These are phyloP conservation scores for Cyclophora punctaria DNA, from an alignment of 2,888 invertebrate genomes.

Conservation along the genomic window DNA sequence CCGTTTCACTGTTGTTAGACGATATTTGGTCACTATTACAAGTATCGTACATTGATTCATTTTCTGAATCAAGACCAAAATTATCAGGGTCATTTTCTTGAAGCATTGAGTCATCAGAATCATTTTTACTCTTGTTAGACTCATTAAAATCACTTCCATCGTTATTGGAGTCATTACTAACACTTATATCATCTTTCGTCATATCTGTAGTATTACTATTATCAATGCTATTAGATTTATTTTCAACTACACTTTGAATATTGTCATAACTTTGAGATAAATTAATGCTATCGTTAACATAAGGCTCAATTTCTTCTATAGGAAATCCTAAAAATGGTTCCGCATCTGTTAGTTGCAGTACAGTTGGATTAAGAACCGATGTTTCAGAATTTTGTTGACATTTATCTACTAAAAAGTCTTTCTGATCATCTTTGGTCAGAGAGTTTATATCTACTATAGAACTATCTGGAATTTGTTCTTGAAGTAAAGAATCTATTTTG, in stretches of 20 bases:
- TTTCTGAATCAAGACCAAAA: conserved; percentile 16
- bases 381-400: background rate
- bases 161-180: background rate
- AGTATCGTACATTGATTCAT: conserved; percentile 51
- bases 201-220: background rate
- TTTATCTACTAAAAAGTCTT: too few species aligned
- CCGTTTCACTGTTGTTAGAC: conserved; percentile 1
- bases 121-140: conserved; percentile 5
- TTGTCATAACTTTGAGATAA: too few species aligned
- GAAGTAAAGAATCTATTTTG: too few species aligned
- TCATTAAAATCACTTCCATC: background rate
- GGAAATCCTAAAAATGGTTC: conserved; percentile 45
- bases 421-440: too few species aligned
- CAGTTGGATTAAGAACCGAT: conserved; percentile 18
- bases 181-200: background rate
- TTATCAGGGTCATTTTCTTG: too few species aligned
- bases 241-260: too few species aligned
- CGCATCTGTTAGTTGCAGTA: conserved; percentile 31
- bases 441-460: too few species aligned
- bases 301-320: too few species aligned
- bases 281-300: too few species aligned
- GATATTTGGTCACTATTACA: conserved; percentile 43
- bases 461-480: too few species aligned
- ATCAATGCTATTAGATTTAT: conserved; percentile 2
- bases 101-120: too few species aligned